A percentile compares a stretch with the other conserved stretches of the same genome.
These are phyloP conservation scores for Zelleria hepariella DNA, from an alignment of 2,888 invertebrate genomes.

Conservation along the genomic window DNA sequence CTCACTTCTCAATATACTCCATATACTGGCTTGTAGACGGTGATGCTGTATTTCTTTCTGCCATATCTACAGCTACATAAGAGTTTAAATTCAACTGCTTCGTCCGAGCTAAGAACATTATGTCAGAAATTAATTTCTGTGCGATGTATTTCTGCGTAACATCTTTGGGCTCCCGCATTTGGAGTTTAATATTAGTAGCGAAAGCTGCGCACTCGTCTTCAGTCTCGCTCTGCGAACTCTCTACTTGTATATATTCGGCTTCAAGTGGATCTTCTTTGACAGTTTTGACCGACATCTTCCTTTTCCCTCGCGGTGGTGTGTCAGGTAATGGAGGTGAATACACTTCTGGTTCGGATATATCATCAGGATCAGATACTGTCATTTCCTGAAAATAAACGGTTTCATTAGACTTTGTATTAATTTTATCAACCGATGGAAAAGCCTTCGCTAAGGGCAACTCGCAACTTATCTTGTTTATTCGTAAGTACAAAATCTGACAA, in stretches of 20 bases:
- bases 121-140: constrained; percentile 13
- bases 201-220: constrained; percentile 10
- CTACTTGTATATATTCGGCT: neutral
- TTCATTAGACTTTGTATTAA: too few relatives aligned
- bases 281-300: neutral
- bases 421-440: too few relatives aligned
- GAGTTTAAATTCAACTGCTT: constrained; percentile 11
- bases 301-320: neutral
- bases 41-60: neutral
- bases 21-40: neutral
- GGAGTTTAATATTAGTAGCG: constrained; percentile 9
- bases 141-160: constrained; percentile 13
- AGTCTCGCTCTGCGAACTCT: neutral
- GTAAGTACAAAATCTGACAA: too few relatives aligned
- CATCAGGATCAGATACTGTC: neutral
- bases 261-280: neutral
- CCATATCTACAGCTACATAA: neutral
- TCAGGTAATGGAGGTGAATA: neutral
- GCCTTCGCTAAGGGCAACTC: too few relatives aligned
- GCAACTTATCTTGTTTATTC: too few relatives aligned
- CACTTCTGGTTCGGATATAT: neutral
- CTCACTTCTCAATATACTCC: neutral
- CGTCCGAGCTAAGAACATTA: constrained; percentile 12
- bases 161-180: constrained; percentile 9
- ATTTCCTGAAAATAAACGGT: neutral